phyloP scores from a whole-genome alignment of 2,888 invertebrate species.

The Phymatocera aterrima region DNA sequence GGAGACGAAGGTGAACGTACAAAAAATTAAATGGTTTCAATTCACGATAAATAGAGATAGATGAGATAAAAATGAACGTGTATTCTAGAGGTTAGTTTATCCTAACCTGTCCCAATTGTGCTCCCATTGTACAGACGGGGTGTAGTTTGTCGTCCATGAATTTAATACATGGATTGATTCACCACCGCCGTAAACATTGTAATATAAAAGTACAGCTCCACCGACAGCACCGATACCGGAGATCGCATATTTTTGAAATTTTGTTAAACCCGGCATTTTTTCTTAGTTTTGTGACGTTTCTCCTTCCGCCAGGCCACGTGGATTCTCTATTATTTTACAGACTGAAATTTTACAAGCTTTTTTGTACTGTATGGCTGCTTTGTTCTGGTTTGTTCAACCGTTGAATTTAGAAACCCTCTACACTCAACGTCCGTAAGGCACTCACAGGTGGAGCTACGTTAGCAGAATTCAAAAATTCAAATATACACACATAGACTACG shows the following conservation, averaged over 20 bases:
- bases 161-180: conserved; percentile 76
- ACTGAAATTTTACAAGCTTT: too few species aligned
- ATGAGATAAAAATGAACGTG: background rate
- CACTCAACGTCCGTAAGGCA: too few species aligned
- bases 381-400: too few species aligned
- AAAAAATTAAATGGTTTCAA: too few species aligned
- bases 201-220: conserved; percentile 81
- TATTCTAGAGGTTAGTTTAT: conserved; percentile 11
- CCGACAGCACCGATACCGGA: conserved; percentile 81
- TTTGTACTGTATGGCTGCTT: too few species aligned
- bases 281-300: conserved; percentile 1
- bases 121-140: conserved; percentile 86
- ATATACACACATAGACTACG: too few species aligned
- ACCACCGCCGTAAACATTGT: conserved; percentile 73
- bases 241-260: conserved; percentile 78
- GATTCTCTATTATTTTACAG: too few species aligned
- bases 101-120: conserved; percentile 92
- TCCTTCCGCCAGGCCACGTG: background rate
- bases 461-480: too few species aligned
- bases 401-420: too few species aligned
- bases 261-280: conserved; percentile 78
- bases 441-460: too few species aligned
- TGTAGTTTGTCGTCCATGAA: conserved; percentile 84
- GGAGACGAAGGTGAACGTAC: too few species aligned
- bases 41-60: background rate